Evolutionary conservation across 2,888 invertebrate genomes (phyloP).

Genomic region (Thumatha senex): DNA sequence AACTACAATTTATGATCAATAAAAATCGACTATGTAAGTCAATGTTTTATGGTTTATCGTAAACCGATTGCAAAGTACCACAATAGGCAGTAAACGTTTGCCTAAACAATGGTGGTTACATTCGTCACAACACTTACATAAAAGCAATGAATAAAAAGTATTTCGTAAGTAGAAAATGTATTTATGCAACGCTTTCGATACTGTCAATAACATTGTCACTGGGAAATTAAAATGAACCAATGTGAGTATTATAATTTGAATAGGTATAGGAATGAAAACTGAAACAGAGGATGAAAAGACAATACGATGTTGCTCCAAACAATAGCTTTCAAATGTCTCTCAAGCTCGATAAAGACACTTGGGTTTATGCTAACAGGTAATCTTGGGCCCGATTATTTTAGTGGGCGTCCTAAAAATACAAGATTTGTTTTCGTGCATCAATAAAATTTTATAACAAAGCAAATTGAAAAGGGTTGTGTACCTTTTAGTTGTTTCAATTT

Average conservation of each 20-base stretch:
- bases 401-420: too few species aligned
- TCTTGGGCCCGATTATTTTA: too few species aligned
- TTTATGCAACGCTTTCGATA: constrained; percentile 6
- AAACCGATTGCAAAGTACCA: constrained; percentile 19
- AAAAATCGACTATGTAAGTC: constrained; percentile 8
- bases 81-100: constrained; percentile 29
- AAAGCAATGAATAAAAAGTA: constrained; percentile 6
- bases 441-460: too few species aligned
- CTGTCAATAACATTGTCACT: background rate
- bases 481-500: too few species aligned
- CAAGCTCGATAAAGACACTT: too few species aligned
- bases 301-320: too few species aligned
- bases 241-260: too few species aligned
- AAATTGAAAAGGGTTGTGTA: too few species aligned
- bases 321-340: too few species aligned
- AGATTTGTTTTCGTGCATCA: too few species aligned
- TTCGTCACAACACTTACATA: constrained; percentile 12
- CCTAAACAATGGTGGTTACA: constrained; percentile 16
- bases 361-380: too few species aligned
- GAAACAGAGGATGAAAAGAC: too few species aligned
- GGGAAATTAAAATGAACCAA: background rate
- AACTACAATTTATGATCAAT: constrained; percentile 6
- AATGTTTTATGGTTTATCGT: constrained; percentile 20
- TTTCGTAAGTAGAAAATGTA: background rate
- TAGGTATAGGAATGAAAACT: background rate